Base-by-base conservation (phyloP, 2,888 invertebrate genomes). In the Diogma glabrata region DNA sequence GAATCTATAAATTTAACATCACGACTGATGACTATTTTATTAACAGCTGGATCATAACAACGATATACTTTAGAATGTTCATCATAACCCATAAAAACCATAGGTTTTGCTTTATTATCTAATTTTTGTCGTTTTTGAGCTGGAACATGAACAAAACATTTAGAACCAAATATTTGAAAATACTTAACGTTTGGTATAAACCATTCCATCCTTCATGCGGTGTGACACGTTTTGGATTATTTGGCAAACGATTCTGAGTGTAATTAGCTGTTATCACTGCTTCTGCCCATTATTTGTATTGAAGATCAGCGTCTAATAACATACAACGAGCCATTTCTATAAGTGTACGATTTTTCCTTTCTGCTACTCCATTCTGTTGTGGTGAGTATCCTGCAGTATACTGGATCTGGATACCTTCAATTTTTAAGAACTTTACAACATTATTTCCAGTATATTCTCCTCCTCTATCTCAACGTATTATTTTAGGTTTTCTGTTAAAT, bases 321-420 rank as follows among this genome's bases (percentile, higher is more conserved):
- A 63, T 58, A 54, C 61, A 59, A 10, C 59, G 52, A 33, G 59
- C 57, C 55, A 52, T 56, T 48, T 59, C 58, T 7, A 56, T 50
- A 19, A 59, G 49, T 12, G 57, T 56, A 4, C 59, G 20, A 33
- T 58, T 59, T 23, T 56, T 55, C 19, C 60, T 38, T 47, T 61
- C 61, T 12, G 59, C 57, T 4, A 56, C 20, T 3, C 60, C 60
- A 40, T 61, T 62, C 49, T 62, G 60, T 43, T 61, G 52, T 19
- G 61, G 58, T 2, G 53, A 52, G 50, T 60, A 57, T 8, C 59
- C 49, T 43, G 56, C 57, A 4, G 55, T 57, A 1, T 43, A 46
- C 22, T 57, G 52, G 5, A 46, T 22, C 22, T 55, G 30, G 23
- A 63, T 64, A 1, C 63, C 63, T 49, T 61, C 51, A 6, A 51